Conservation (phyloP, 2,113 vertebrate species). For the Pluvialis apricaria region DNA sequence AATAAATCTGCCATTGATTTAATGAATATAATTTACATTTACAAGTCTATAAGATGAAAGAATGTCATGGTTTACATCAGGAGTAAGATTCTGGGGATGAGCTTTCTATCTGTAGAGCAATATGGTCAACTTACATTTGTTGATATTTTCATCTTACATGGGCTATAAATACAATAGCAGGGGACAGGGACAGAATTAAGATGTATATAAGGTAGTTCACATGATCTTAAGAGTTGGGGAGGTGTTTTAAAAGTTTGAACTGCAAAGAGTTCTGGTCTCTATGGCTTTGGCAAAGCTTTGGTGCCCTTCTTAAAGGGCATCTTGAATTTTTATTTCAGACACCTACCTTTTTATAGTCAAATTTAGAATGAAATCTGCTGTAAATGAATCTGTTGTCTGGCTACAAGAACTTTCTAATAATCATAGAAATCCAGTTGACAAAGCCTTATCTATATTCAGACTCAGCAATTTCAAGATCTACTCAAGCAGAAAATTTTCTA, state of each 20-base stretch:
- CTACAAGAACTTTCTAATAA: background rate
- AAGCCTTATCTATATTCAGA: background rate
- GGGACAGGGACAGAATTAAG: background rate
- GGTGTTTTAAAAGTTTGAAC: background rate
- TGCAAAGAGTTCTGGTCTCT: background rate
- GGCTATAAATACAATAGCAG: background rate
- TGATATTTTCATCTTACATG: background rate
- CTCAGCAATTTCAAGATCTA: background rate
- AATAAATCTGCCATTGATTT: background rate
- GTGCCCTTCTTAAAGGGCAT: background rate
- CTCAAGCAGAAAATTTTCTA: background rate
- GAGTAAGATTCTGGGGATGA: background rate
- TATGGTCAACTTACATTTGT: background rate
- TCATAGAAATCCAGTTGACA: background rate
- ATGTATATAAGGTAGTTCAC: background rate
- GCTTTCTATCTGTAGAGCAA: background rate
- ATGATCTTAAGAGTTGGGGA: background rate
- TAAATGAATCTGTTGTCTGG: background rate
- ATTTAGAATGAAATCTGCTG: background rate
- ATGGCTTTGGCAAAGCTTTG: background rate
- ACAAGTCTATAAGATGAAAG: background rate
- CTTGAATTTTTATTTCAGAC: background rate
- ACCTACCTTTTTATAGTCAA: background rate
- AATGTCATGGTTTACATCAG: background rate
- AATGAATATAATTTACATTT: background rate